Conservation (phyloP, 1,140 invertebrate genomes). For the Hylaeus volcanicus region DNA sequence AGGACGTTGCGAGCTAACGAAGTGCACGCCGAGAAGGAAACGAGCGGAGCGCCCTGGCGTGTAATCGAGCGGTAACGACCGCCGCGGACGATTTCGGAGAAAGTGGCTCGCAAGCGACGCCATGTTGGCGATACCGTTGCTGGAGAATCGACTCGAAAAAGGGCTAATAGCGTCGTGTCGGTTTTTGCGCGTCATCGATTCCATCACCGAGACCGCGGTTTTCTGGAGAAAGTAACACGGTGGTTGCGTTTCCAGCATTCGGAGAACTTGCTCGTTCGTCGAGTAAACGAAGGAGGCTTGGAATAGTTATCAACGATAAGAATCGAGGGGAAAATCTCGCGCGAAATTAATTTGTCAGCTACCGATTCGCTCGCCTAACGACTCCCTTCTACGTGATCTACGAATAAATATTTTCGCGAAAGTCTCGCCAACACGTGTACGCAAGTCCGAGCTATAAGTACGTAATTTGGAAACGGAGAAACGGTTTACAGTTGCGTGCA, state of each 20-base stretch:
- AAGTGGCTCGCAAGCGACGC: not conserved
- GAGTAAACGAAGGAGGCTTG: too few species aligned
- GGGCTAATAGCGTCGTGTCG: not conserved
- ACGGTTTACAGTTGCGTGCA: not conserved
- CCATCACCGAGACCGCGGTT: not conserved
- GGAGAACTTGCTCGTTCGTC: too few species aligned
- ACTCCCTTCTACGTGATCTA: too few species aligned
- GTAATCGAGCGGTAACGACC: slow-evolving; percentile 9
- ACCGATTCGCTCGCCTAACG: too few species aligned
- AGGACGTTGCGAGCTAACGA: slow-evolving; percentile 7
- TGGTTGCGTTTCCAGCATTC: too few species aligned
- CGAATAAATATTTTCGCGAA: not conserved
- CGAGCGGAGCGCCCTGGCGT: not conserved
- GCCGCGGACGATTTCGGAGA: slow-evolving; percentile 26
- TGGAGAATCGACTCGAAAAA: not conserved
- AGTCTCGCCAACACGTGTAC: not conserved
- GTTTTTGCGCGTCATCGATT: not conserved
- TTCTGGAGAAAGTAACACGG: slow-evolving; percentile 28
- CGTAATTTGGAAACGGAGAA: not conserved
- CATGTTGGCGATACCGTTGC: not conserved
- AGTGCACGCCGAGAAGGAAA: not conserved
- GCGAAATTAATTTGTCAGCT: too few species aligned
- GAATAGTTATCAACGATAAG: too few species aligned
- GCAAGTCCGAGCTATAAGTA: not conserved
- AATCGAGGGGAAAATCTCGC: too few species aligned